Evolutionary conservation across 2,113 vertebrate species (phyloP), one percentile per base, ranked within the genome.

Genomic region (Lagopus leucura): DNA sequence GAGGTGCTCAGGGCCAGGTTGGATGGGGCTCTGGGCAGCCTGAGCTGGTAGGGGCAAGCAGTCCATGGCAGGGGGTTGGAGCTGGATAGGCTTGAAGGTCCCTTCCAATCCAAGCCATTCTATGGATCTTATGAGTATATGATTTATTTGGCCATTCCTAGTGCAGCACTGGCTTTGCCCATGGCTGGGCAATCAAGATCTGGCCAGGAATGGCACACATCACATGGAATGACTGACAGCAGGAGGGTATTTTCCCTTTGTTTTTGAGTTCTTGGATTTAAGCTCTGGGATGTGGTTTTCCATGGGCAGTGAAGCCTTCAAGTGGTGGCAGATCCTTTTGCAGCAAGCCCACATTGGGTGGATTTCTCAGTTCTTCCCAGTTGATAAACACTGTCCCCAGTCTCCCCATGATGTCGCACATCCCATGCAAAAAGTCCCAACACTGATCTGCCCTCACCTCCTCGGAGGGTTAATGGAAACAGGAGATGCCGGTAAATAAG

Each of bases 391-490:
- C 6, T 27, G 87, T 28, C 58, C 47, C 52, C 30, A 24, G 63
- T 89, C 67, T 89, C 48, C 50, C 32, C 0, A 0, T 2, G 20
- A 86, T 83, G 80, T 58, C 32, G 4, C 55, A n/a, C 19, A 58
- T 54, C 50, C 61, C n/a, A 65, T 0, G 2, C 38, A 67, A 36
- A 66, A 61, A 84, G 27, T 28, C 36, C 47, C 6, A 0, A 2
- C 72, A 73, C 63, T 20, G 38, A 55, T 47, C 67, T 96, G 91
- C 64, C 76, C 57, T 85, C 89, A 57, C 58, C 74, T 92, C 91
- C 57, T 94, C n/a, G 0, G 40, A 76, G 77, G 82, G 81, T 79
- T 80, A 92, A 91, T 88, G 87, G 91, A 94, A 97, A 94, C 72
- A 71, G 57, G 66, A 93, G 94, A 91, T 86, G 61, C 75, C 60